Evolutionary conservation across 2,113 vertebrate genomes (phyloP).

Genomic region (Trichomycterus rosablanca): DNA sequence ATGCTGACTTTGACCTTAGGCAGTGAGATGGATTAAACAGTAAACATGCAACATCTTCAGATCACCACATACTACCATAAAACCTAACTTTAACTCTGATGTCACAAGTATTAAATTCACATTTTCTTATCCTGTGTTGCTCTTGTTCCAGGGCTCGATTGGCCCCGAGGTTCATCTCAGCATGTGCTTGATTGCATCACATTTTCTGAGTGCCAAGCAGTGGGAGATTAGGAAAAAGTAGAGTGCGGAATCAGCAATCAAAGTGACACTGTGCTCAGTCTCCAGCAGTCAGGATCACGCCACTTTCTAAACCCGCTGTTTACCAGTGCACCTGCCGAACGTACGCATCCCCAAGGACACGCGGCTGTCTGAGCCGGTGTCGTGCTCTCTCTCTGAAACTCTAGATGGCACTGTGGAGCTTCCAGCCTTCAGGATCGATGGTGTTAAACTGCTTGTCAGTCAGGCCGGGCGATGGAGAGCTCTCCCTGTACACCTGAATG

Average conservation of each 20-base stretch:
- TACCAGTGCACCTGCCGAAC: slow-evolving; percentile 58
- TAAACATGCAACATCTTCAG: too few relatives aligned
- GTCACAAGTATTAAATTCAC: slow-evolving; percentile 36
- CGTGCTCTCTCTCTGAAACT: slow-evolving; percentile 34
- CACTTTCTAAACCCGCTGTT: slow-evolving; percentile 34
- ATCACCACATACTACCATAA: too few relatives aligned
- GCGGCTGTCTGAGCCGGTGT: not conserved
- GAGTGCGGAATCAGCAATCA: slow-evolving; percentile 58
- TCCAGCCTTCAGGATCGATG: slow-evolving; percentile 25
- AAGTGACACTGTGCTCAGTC: slow-evolving; percentile 46
- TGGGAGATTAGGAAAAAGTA: slow-evolving; percentile 55
- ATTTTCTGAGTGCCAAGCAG: slow-evolving; percentile 55
- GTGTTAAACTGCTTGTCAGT: slow-evolving; percentile 30
- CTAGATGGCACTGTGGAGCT: slow-evolving; percentile 73
- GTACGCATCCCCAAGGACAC: slow-evolving; percentile 14
- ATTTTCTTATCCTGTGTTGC: slow-evolving; percentile 27
- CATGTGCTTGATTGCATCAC: slow-evolving; percentile 55
- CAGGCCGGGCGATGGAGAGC: slow-evolving; percentile 39
- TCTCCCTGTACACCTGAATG: slow-evolving; percentile 53
- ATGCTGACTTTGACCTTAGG: too few relatives aligned
- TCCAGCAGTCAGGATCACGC: slow-evolving; percentile 48
- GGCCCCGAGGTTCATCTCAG: slow-evolving; percentile 46
- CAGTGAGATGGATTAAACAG: too few relatives aligned
- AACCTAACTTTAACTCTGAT: slow-evolving; percentile 41
- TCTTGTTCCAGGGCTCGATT: slow-evolving; percentile 33